Evolutionary conservation across 2,797 vertebrate genomes (phyloP).

Genomic region (Pseudotriccus pelzelni): DNA sequence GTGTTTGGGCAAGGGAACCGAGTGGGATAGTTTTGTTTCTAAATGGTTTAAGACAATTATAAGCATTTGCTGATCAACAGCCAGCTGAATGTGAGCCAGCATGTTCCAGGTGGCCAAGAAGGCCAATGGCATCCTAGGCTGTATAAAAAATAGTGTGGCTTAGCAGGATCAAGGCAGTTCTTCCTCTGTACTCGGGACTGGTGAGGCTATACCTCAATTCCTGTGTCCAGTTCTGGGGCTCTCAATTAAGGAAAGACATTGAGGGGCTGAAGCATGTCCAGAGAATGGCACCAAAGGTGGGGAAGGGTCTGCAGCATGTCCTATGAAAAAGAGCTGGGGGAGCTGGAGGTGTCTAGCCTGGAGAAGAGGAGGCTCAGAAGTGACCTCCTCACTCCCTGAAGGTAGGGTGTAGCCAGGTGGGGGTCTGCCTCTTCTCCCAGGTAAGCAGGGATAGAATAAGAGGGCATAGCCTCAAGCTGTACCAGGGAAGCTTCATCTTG

Average conservation of each 20-base stretch:
- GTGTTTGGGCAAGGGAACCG: background rate
- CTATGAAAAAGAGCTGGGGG: background rate
- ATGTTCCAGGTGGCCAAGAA: background rate
- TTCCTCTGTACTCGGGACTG: background rate
- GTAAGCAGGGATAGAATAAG: background rate
- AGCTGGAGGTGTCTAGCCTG: background rate
- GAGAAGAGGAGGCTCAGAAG: background rate
- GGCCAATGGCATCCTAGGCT: too few species aligned
- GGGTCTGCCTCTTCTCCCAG: background rate
- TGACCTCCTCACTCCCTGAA: too few species aligned
- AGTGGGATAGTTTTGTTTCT: background rate
- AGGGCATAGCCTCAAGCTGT: background rate
- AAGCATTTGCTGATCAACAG: background rate
- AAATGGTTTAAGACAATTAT: background rate
- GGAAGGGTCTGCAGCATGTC: background rate
- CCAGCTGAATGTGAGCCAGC: background rate
- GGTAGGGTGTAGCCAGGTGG: background rate
- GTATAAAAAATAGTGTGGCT: background rate
- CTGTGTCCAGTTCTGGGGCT: background rate
- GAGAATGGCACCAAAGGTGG: background rate
- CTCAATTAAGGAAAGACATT: background rate
- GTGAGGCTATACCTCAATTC: background rate
- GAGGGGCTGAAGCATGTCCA: background rate
- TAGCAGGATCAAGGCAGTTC: background rate
- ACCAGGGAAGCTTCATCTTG: background rate